Base-by-base conservation (phyloP, 2,797 vertebrate genomes). In the Allobates femoralis region DNA sequence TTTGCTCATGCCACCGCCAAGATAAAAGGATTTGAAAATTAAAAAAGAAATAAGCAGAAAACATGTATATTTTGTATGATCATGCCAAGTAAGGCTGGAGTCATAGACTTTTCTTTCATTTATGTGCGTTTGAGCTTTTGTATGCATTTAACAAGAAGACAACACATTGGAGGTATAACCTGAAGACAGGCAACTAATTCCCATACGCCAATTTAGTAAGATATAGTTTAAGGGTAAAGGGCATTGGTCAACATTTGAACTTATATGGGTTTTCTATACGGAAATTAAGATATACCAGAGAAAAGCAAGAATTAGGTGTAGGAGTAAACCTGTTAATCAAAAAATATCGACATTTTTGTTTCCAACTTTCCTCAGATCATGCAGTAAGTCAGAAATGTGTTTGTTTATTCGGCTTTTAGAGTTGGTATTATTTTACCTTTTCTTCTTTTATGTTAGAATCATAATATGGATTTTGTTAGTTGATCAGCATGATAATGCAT, bases 11-110 rank as follows among this genome's bases (percentile, higher is more conserved):
- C 89, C 92, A 94, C 93, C 95, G 95, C 94, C 92, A 91, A 89
- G 91, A 92, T 91, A 92, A 94, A 96, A 91, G 94, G 93, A 95
- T 94, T 94, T 95, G 93, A 91, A 79, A 93, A 94, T 91, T 46
- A 46, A 71, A 73, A 83, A 41, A 56, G 37, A 77, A 77, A 55
- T 32, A 55, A 55, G 71, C 55, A 74, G 53, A 74, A 74, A 93
- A 94, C 93, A 92, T 95, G 94, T 97, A 96, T 96, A 95, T 95
- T 97, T 97, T 97, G 94, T 96, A 97, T 95, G 93, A 94, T 96
- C 93, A 92, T 93, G 93, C 93, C 91, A 90, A 90, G 92, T 91
- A 92, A 92, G 92, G 89, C 91, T 93, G 90, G 93, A 94, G 91
- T 95, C 92, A 93, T 92, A 95, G 94, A 95, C 90, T 91, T 95